Percentiles rank a stretch among this genome's conserved stretches.
Evolutionary conservation across 2,797 vertebrate genomes (phyloP).

Genomic region (Sebastolobus altivelis): DNA sequence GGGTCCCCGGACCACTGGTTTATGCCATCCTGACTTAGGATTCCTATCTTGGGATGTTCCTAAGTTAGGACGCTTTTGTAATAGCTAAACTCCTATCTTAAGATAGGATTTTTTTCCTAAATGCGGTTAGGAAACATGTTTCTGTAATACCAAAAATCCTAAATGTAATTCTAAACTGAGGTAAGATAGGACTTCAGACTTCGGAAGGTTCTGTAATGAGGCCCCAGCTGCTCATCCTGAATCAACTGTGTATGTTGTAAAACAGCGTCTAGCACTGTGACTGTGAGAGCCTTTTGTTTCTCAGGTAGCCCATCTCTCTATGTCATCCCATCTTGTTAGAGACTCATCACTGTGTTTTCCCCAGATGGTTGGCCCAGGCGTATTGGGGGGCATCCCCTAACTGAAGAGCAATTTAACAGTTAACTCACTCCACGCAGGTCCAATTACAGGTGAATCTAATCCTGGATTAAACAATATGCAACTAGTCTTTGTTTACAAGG

Average conservation of each 20-base stretch:
- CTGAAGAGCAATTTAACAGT: slow-evolving; percentile 73
- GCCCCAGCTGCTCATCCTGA: slow-evolving; percentile 16
- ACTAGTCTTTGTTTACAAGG: slow-evolving; percentile 75
- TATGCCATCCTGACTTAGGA: background rate
- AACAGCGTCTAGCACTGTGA: background rate
- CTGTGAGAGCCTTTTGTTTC: slow-evolving; percentile 18
- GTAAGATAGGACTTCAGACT: background rate
- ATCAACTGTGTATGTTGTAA: slow-evolving; percentile 20
- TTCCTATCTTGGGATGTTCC: background rate
- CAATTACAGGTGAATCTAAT: slow-evolving; percentile 78
- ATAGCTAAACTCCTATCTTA: background rate
- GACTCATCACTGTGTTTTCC: slow-evolving; percentile 44
- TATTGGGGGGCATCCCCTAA: slow-evolving; percentile 49
- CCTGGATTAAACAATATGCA: slow-evolving; percentile 74
- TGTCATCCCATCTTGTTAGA: slow-evolving; percentile 44
- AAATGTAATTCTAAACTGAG: background rate
- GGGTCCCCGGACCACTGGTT: too few relatives aligned
- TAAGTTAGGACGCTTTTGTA: background rate
- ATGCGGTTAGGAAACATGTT: background rate
- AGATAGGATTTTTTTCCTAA: background rate
- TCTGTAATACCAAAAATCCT: background rate
- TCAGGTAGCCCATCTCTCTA: slow-evolving; percentile 4
- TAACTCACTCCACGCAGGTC: slow-evolving; percentile 60
- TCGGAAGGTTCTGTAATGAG: background rate
- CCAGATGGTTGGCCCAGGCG: slow-evolving; percentile 44